Evolutionary conservation across 2,888 invertebrate species (phyloP).

Genomic region (Nymphalis c-album): DNA sequence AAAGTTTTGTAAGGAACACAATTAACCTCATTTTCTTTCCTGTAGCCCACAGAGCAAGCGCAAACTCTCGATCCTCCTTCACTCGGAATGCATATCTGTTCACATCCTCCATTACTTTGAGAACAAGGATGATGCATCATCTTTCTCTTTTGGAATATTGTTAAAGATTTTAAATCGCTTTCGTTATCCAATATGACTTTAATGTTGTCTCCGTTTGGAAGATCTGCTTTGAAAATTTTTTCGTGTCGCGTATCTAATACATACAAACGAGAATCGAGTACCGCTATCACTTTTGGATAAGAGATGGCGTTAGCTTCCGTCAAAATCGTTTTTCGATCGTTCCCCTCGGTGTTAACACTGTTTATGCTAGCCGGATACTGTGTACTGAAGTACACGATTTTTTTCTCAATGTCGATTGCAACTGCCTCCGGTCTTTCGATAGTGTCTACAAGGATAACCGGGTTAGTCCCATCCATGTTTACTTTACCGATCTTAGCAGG

Average conservation of each 20-base stretch:
- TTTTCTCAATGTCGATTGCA: slow-evolving; percentile 90
- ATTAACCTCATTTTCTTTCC: slow-evolving; percentile 87
- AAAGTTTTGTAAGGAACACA: slow-evolving; percentile 93
- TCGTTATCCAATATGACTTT: slow-evolving; percentile 91
- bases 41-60: slow-evolving; percentile 94
- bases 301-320: slow-evolving; percentile 87
- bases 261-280: slow-evolving; percentile 90
- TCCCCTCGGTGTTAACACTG: slow-evolving; percentile 87
- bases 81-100: slow-evolving; percentile 95
- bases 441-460: slow-evolving; percentile 86
- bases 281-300: slow-evolving; percentile 89
- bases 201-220: slow-evolving; percentile 89
- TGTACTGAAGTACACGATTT: slow-evolving; percentile 93
- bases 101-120: slow-evolving; percentile 94
- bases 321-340: slow-evolving; percentile 84
- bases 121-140: slow-evolving; percentile 92
- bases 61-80: slow-evolving; percentile 89
- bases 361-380: slow-evolving; percentile 87
- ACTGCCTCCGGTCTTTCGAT: slow-evolving; percentile 91
- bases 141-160: slow-evolving; percentile 92
- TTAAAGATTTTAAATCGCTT: slow-evolving; percentile 91
- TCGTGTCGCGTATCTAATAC: slow-evolving; percentile 95
- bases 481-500: slow-evolving; percentile 94
- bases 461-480: slow-evolving; percentile 95
- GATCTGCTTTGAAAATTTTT: slow-evolving; percentile 91